phyloP scores from a whole-genome alignment of 2,888 invertebrate genomes.

The Lycophotia porphyrea region DNA sequence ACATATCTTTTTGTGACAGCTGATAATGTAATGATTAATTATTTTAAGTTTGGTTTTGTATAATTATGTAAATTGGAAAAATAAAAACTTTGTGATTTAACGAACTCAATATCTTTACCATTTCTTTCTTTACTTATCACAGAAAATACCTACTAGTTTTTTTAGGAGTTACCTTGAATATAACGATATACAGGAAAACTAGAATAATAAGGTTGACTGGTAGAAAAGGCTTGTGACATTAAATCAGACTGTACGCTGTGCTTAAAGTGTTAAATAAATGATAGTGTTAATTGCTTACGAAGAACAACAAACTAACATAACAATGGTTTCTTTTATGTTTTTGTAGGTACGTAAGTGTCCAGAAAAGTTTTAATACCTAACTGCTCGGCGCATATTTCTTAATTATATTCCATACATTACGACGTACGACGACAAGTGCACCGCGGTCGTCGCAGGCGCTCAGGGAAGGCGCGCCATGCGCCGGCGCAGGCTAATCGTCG shows the following conservation, averaged over 20 bases:
- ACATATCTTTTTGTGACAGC: background rate
- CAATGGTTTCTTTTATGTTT: background rate
- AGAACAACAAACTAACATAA: background rate
- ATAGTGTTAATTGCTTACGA: background rate
- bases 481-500: conserved; percentile 86
- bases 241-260: background rate
- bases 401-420: conserved; percentile 29
- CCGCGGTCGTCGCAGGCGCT: conserved; percentile 62
- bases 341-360: background rate
- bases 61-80: no score
- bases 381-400: background rate
- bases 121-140: no score
- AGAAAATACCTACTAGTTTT: background rate
- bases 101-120: background rate
- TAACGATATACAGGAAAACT: background rate
- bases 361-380: background rate
- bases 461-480: conserved; percentile 76
- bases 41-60: no score
- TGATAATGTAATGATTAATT: background rate
- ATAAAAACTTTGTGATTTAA: background rate
- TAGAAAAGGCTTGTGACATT: background rate
- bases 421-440: conserved; percentile 65
- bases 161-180: background rate
- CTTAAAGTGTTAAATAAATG: background rate
- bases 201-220: background rate